These are phyloP conservation scores for Psilanteris sp. DNA, from an alignment of 1,140 invertebrate species.

Conservation along the genomic window DNA sequence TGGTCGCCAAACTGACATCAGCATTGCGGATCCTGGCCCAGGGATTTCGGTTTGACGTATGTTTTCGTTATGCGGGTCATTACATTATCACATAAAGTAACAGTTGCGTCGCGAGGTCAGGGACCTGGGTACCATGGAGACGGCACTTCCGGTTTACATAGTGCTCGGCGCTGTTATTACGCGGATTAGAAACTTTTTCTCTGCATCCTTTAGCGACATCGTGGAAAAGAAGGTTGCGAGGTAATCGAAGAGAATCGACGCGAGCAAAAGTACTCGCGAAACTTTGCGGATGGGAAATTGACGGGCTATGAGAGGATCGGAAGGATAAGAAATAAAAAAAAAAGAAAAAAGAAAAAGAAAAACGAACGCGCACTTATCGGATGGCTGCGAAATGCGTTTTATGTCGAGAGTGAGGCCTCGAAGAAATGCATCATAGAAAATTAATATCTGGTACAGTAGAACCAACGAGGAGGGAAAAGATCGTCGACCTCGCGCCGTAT, in stretches of 20 bases:
- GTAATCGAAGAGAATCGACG: conserved; percentile 37
- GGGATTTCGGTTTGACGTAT: conserved; percentile 11
- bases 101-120: conserved; percentile 67
- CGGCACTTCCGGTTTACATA: conserved; percentile 74
- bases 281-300: conserved; percentile 10
- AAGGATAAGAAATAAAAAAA: no score
- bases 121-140: conserved; percentile 70
- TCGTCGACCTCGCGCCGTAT: conserved; percentile 78
- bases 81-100: conserved; percentile 69
- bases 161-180: conserved; percentile 66
- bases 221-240: conserved; percentile 12
- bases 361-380: conserved; percentile 28
- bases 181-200: conserved; percentile 69
- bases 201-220: conserved; percentile 4
- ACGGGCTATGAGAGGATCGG: no score
- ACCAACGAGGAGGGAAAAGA: conserved; percentile 75
- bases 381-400: conserved; percentile 41
- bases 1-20: conserved; percentile 1
- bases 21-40: not conserved
- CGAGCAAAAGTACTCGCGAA: conserved; percentile 13
- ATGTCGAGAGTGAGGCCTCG: conserved; percentile 49
- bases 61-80: conserved; percentile 62
- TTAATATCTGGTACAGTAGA: conserved; percentile 76
- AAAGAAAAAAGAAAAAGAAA: not conserved
- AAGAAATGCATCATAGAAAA: conserved; percentile 70